phyloP scores from a whole-genome alignment of 2,888 invertebrate genomes.

The Athalia cordata region DNA sequence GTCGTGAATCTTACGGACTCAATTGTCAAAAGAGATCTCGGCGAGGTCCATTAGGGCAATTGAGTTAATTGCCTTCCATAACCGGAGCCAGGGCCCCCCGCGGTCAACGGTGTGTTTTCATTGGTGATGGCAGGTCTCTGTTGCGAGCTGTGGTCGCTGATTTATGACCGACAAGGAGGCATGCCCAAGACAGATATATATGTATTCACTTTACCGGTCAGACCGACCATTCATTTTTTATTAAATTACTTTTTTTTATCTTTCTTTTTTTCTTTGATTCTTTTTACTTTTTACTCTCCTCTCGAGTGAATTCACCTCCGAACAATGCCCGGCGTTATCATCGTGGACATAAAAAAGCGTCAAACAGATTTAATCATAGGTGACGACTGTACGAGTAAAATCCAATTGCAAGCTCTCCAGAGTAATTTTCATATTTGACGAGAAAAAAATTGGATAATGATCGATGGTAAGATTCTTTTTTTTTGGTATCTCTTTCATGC shows the following conservation, averaged over 20 bases:
- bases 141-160: constrained; percentile 37
- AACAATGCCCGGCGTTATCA: too few species aligned
- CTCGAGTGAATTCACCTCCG: neutral
- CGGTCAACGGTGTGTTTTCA: constrained; percentile 43
- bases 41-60: constrained; percentile 41
- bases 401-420: too few species aligned
- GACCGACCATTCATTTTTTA: constrained; percentile 22
- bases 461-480: too few species aligned
- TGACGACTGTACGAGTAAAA: too few species aligned
- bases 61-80: constrained; percentile 44
- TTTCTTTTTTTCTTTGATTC: too few species aligned
- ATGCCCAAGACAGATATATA: constrained; percentile 32
- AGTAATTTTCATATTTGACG: too few species aligned
- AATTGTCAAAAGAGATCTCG: constrained; percentile 40
- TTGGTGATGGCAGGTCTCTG: constrained; percentile 45
- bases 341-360: too few species aligned
- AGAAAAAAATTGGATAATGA: too few species aligned
- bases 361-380: too few species aligned
- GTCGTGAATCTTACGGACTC: constrained; percentile 40
- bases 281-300: neutral
- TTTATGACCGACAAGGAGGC: constrained; percentile 38
- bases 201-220: constrained; percentile 32
- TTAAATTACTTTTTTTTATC: neutral
- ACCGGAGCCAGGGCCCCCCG: constrained; percentile 35
- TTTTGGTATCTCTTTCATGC: too few species aligned